Base-by-base conservation (phyloP, 2,888 invertebrate genomes). In the Chymomyza procnemis region DNA sequence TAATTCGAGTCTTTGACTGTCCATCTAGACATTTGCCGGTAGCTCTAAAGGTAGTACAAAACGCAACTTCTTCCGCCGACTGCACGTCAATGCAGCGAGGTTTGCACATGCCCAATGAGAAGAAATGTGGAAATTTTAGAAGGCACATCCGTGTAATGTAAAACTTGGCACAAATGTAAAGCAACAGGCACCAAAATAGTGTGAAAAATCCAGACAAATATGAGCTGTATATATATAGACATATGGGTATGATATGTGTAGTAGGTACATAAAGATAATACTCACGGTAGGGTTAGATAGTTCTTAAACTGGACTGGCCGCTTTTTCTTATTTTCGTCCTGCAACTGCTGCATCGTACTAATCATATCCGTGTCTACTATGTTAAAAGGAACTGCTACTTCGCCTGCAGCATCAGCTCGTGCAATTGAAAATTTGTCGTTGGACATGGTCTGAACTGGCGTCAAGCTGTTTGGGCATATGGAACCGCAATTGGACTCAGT, bases 271-370 rank as follows among this genome's bases (percentile, higher is more conserved):
- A n/a, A n/a, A n/a, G n/a, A n/a, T n/a, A n/a, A n/a, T 34, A 59
- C 58, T 34, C 41, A 64, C 64, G 64, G 64, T 22, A 64, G 58
- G 3, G 64, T 64, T 12, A 64, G 41, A 30, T 41, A 64, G 46
- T 57, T 64, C 12, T 41, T 41, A 34, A 59, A 59, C 22, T 59
- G 50, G 1, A 59, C 34, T 14, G 59, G 21, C 14, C 34, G 52
- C 21, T 52, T 58, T 8, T 48, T 14, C 26, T 64, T 59, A 9
- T 1, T 19, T 5, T 52, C 2, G 5, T 9, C 16, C 2, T 59
- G 21, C 19, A 52, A 58, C 18, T 16, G 41, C 22, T 64, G 64
- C 1, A 54, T 52, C 8, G 47, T 34, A 16, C 54, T 48, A 1
- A 64, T 59, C 8, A 46, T 50, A 19, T 48, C 58, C 5, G 50